Percentiles rank a stretch among this genome's conserved stretches.
phyloP scores from a whole-genome alignment of 2,113 vertebrate species.

The Heteronetta atricapilla region DNA sequence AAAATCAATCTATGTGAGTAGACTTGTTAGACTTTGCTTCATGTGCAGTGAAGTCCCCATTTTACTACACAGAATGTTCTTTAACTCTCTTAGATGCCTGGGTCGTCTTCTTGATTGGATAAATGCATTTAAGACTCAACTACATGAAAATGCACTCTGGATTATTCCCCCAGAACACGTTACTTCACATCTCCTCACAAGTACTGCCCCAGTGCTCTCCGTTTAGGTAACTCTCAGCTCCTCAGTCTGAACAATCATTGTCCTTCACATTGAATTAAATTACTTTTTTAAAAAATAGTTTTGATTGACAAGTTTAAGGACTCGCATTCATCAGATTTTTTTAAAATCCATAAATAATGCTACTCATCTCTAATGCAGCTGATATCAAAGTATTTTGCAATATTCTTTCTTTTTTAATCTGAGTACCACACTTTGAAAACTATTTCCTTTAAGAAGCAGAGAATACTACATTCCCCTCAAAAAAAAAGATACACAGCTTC shows the following conservation, averaged over 20 bases:
- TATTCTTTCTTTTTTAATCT: neutral
- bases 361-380: neutral
- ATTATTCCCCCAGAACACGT: neutral
- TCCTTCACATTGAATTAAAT: neutral
- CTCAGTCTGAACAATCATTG: neutral
- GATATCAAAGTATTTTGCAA: neutral
- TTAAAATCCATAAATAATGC: neutral
- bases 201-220: neutral
- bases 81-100: too few species aligned
- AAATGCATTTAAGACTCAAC: neutral
- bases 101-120: neutral
- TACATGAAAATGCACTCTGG: neutral
- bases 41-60: neutral
- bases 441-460: neutral
- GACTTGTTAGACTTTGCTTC: neutral
- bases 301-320: neutral
- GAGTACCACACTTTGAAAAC: neutral
- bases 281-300: neutral
- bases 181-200: neutral
- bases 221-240: neutral
- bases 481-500: too few species aligned
- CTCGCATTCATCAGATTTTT: neutral
- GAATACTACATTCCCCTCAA: neutral
- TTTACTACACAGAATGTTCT: neutral
- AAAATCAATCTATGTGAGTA: neutral